These are phyloP conservation scores for Miichthys miiuy DNA, from an alignment of 2,797 vertebrate genomes.

Conservation along the genomic window DNA sequence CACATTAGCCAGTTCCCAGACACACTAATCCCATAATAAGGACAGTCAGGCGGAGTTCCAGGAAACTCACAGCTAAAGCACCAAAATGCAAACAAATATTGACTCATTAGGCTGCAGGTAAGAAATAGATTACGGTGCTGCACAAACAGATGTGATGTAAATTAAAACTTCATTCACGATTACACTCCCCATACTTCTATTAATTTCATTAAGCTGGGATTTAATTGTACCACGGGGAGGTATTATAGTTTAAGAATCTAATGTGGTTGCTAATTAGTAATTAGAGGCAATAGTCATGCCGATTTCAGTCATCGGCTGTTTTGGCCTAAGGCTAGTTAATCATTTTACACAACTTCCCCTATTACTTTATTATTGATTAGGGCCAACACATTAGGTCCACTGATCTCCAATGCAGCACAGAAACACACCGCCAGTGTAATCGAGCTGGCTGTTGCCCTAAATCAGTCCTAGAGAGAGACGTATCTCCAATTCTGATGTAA, in stretches of 20 bases:
- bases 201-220: conserved; percentile 63
- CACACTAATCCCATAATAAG: conserved; percentile 48
- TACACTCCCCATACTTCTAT: conserved; percentile 25
- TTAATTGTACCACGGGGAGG: conserved; percentile 68
- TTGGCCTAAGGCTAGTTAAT: conserved; percentile 65
- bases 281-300: conserved; percentile 70
- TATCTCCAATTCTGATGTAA: conserved; percentile 74
- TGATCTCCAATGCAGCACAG: conserved; percentile 40
- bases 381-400: conserved; percentile 39
- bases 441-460: conserved; percentile 50
- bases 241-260: conserved; percentile 56
- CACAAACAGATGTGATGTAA: conserved; percentile 47
- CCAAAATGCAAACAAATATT: conserved; percentile 25
- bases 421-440: conserved; percentile 43
- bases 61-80: conserved; percentile 34
- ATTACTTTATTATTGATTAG: conserved; percentile 75
- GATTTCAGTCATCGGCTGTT: conserved; percentile 70
- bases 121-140: conserved; percentile 27
- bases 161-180: conserved; percentile 59
- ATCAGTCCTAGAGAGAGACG: conserved; percentile 58
- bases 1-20: conserved; percentile 24
- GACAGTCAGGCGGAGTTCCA: conserved; percentile 31
- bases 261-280: conserved; percentile 74
- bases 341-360: conserved; percentile 61
- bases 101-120: conserved; percentile 14